phyloP scores from a whole-genome alignment of 2,113 vertebrate species.

The Oncorhynchus masou region DNA sequence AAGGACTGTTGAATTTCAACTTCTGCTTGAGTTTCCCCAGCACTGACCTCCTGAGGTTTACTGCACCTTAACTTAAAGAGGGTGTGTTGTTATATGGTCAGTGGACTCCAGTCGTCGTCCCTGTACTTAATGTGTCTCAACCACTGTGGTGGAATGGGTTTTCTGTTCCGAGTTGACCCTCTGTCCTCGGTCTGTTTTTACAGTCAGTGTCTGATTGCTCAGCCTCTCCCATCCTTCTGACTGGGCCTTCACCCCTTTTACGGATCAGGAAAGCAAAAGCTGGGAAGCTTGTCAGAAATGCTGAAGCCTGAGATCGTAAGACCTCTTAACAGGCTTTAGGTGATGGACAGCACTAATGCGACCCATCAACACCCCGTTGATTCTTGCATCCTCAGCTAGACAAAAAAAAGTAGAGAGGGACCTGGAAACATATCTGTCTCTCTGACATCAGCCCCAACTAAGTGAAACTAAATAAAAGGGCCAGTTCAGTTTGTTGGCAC shows the following conservation, averaged over 20 bases:
- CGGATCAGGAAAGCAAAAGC: slow-evolving; percentile 20
- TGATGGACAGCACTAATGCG: slow-evolving; percentile 53
- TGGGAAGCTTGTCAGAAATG: slow-evolving; percentile 26
- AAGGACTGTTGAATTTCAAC: slow-evolving; percentile 44
- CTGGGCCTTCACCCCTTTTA: slow-evolving; percentile 27
- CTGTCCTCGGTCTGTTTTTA: neutral
- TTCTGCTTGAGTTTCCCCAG: slow-evolving; percentile 38
- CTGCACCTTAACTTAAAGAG: slow-evolving; percentile 43
- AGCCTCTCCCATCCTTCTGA: slow-evolving; percentile 12
- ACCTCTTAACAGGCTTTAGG: slow-evolving; percentile 53
- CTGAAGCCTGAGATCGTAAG: slow-evolving; percentile 44
- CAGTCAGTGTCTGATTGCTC: slow-evolving; percentile 4
- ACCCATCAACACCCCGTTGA: slow-evolving; percentile 26
- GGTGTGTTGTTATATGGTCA: slow-evolving; percentile 2
- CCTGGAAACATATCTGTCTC: slow-evolving; percentile 25
- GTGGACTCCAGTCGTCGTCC: neutral
- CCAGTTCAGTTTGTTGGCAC: slow-evolving; percentile 43
- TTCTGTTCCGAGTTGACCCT: too few species aligned
- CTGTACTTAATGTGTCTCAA: too few species aligned
- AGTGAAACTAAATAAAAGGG: slow-evolving; percentile 36
- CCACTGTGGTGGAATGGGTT: too few species aligned
- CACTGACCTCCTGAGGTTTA: slow-evolving; percentile 33
- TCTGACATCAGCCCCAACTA: slow-evolving; percentile 31
- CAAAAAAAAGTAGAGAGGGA: slow-evolving; percentile 20
- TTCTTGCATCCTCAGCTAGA: slow-evolving; percentile 21